A percentile compares a stretch with the other conserved stretches of the same genome.
phyloP scores from a whole-genome alignment of 2,113 vertebrate species.

The Planiliza haematocheilus region DNA sequence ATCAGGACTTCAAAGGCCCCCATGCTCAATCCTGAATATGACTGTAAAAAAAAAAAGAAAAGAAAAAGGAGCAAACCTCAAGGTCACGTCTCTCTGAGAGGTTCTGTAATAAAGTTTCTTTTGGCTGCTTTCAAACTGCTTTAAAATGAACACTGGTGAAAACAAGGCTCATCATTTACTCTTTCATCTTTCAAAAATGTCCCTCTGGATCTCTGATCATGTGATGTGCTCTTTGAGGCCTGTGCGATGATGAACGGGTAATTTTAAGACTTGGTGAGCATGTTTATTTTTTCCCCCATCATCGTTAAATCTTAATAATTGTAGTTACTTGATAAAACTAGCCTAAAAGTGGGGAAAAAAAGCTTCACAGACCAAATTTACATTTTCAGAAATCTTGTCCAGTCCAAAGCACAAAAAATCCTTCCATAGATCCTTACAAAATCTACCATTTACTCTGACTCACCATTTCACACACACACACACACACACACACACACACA shows the following conservation, averaged over 20 bases:
- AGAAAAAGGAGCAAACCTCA: conserved; percentile 51
- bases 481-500: too few species aligned
- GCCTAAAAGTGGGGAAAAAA: background rate
- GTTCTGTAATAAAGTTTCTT: conserved; percentile 18
- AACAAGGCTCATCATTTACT: conserved; percentile 33
- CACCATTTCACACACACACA: too few species aligned
- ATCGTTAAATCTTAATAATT: too few species aligned
- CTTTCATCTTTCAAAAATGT: conserved; percentile 39
- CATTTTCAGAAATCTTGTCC: too few species aligned
- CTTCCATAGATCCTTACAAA: too few species aligned
- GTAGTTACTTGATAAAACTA: too few species aligned
- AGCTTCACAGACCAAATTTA: too few species aligned
- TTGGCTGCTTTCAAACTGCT: conserved; percentile 22
- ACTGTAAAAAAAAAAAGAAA: conserved; percentile 27
- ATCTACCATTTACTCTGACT: too few species aligned
- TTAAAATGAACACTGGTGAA: conserved; percentile 39
- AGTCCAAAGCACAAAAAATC: too few species aligned
- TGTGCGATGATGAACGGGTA: background rate
- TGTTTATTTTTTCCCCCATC: background rate
- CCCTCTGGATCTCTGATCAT: conserved; percentile 31
- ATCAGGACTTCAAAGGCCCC: conserved; percentile 72
- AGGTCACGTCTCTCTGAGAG: conserved; percentile 52
- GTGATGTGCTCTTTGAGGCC: background rate
- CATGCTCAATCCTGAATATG: conserved; percentile 40
- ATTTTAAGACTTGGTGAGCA: conserved; percentile 3